A percentile compares a stretch with the other conserved stretches of the same genome.
These are phyloP conservation scores for Galbula dea DNA, from an alignment of 2,113 vertebrate species.

Conservation along the genomic window DNA sequence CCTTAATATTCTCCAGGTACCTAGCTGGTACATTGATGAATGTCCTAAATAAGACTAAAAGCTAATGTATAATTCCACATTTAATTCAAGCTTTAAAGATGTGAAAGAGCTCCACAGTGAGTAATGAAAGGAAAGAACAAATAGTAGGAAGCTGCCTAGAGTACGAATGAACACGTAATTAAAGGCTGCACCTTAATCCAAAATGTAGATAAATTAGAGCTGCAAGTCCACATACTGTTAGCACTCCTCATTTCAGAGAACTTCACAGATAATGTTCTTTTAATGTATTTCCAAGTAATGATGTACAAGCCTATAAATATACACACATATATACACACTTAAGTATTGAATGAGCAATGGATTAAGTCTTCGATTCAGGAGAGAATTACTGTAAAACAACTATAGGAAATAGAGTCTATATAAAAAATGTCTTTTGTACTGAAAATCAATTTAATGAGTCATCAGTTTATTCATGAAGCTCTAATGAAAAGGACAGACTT, in stretches of 20 bases:
- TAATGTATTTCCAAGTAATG: slow-evolving; percentile 17
- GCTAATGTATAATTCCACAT: not conserved
- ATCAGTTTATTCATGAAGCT: not conserved
- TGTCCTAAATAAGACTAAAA: slow-evolving; percentile 12
- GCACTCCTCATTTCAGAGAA: not conserved
- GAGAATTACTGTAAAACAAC: not conserved
- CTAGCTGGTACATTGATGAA: not conserved
- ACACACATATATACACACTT: not conserved
- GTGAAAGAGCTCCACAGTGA: not conserved
- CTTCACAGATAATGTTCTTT: slow-evolving; percentile 15
- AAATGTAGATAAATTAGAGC: slow-evolving; percentile 21
- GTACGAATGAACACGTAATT: not conserved
- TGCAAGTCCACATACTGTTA: slow-evolving; percentile 42
- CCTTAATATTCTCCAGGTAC: not conserved
- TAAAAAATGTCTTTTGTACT: not conserved
- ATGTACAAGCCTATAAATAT: not conserved
- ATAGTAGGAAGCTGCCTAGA: not conserved
- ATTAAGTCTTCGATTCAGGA: not conserved
- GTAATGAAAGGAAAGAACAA: not conserved
- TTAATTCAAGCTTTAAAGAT: not conserved
- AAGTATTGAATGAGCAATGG: not conserved
- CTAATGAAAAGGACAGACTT: not conserved
- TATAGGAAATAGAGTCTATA: not conserved
- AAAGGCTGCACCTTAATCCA: not conserved
- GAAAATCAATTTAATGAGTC: slow-evolving; percentile 11